Base-by-base conservation (phyloP, 2,797 vertebrate genomes). In the Ataeniobius toweri region DNA sequence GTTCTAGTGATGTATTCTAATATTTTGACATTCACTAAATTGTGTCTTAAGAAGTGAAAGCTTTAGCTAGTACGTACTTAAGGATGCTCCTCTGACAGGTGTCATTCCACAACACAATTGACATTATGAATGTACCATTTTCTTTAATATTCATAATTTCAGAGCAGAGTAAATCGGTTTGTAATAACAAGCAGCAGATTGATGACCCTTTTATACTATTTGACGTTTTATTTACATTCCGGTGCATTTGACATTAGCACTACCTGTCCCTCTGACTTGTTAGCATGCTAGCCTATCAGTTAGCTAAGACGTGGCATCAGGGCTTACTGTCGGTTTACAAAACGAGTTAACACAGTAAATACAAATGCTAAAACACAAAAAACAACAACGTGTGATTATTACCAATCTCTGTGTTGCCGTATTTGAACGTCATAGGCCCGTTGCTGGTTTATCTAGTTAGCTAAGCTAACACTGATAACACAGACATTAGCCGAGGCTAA, bases 51-150 rank as follows among this genome's bases (percentile, higher is more conserved):
- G 1, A 10, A 80, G 36, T 9, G 24, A 78, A 65, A 48, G 41
- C 59, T 78, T 73, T n/a, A 28, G 71, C 59, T 44, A 51, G 48
- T 50, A 56, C 3, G 18, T 26, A 41, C 28, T n/a, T 44, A 58
- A 36, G 56, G 80, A 87, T 83, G 84, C 81, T 76, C 65, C 63
- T 77, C 61, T 85, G 89, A 92, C 90, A 92, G 89, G 88, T 90
- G 87, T 75, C 81, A 80, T 73, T 7, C 28, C 10, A 31, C 22
- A 46, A 9, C 24, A 50, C 74, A 39, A 26, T 61, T 59, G 31
- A 28, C 2, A 48, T 71, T 8, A 14, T 44, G 3, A 20, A 5
- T 58, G 0, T 9, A 28, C 2, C 0, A 20, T 69, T 24, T 1
- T 10, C 7, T 26, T 9, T 46, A 26, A 72, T 51, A 73, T 6